Evolutionary conservation across 2,797 vertebrate genomes (phyloP).

Genomic region (Anolis apletophallus): DNA sequence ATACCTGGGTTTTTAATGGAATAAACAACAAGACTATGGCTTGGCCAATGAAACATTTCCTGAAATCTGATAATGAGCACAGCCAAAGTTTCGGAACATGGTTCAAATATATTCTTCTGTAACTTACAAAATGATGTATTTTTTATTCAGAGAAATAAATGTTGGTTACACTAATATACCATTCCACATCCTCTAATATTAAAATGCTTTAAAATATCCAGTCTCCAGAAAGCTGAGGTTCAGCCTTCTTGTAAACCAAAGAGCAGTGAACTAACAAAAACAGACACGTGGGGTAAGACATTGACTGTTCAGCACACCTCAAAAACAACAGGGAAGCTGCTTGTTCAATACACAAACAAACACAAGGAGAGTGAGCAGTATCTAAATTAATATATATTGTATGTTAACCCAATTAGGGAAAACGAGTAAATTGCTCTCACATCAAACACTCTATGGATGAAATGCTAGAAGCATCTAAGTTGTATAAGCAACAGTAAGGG

Average conservation of each 20-base stretch:
- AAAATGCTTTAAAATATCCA: neutral
- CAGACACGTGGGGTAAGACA: neutral
- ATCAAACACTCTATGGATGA: too few species aligned
- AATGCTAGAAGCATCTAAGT: too few species aligned
- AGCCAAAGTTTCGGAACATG: neutral
- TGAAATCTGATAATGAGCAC: neutral
- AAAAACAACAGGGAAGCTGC: too few species aligned
- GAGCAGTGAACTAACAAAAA: neutral
- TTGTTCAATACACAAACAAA: too few species aligned
- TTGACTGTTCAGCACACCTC: too few species aligned
- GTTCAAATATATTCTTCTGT: neutral
- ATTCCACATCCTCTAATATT: neutral
- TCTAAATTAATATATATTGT: too few species aligned
- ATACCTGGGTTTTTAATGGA: neutral
- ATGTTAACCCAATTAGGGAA: too few species aligned
- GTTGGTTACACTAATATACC: conserved; percentile 1
- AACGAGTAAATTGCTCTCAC: too few species aligned
- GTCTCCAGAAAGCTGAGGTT: neutral
- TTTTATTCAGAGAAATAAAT: neutral
- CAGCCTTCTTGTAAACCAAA: neutral
- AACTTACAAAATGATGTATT: conserved; percentile 1
- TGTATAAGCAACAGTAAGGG: too few species aligned
- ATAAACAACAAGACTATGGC: conserved; percentile 2
- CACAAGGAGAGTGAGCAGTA: too few species aligned
- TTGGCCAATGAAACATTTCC: neutral